Evolutionary conservation across 2,888 invertebrate genomes (phyloP), one percentile per base, ranked within the genome.

Genomic region (Eristalis tenax): DNA sequence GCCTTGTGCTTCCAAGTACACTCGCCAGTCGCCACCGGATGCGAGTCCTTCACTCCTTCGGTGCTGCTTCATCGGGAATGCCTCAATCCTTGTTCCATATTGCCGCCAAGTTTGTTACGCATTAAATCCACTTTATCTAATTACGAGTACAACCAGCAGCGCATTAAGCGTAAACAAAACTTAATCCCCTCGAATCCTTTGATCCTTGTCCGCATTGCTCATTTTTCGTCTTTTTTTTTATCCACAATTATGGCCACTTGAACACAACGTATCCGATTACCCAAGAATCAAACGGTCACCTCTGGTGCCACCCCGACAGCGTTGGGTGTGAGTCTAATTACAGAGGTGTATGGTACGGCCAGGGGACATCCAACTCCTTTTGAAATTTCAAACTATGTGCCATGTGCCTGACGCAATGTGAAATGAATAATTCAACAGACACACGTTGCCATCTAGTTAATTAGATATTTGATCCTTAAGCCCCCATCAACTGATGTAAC

Each of bases 391-490:
- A 23, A 23, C 26, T n/a, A 26, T n/a, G n/a, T n/a, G n/a, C 65
- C 40, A 23, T 23, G 26, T 57, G 26, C 10, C 64, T 64, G 78
- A 74, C 35, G 77, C 66, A 77, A 77, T 68, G 18, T 43, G 56
- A 56, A 75, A 85, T 64, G 56, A 76, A 76, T 84, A 77, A 77
- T 74, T 73, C 18, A 57, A 69, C 56, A 70, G 59, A 75, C 23
- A 50, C 50, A 82, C 22, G 83, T 79, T 79, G 59, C 69, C 59
- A 57, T 28, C 59, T 65, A 38, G 82, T 86, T 86, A 82, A 82
- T 82, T 82, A 74, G 85, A 77, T 74, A 86, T 82, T 82, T 86
- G 82, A 86, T 82, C 73, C 56, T 77, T 61, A 18, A 43, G n/a
- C 59, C 66, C 38, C 10, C 40, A 70, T 35, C 50, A 69, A 61